Evolutionary conservation across 92 coral and sea anemone species (phyloP).

Genomic region (Scolanthus callimorphus): DNA sequence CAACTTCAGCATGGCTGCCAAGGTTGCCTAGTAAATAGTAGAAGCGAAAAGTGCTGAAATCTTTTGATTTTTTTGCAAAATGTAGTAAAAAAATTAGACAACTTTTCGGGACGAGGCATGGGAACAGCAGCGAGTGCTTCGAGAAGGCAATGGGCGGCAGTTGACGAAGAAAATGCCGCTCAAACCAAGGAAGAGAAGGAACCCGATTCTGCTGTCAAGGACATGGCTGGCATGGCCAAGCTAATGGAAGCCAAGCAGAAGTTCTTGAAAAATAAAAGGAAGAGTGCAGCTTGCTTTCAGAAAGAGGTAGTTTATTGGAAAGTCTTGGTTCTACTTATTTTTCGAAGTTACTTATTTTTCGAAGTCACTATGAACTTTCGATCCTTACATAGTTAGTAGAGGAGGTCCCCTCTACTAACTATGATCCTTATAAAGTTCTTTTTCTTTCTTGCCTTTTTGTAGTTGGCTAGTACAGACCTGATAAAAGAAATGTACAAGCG

Average conservation of each 20-base stretch:
- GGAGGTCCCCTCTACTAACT: too few species aligned
- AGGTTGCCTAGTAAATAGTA: conserved; percentile 57
- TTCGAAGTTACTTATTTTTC: too few species aligned
- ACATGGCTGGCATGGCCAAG: conserved; percentile 80
- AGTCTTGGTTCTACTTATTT: too few species aligned
- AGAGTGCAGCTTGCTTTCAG: conserved; percentile 54
- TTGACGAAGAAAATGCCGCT: conserved; percentile 47
- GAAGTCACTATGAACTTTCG: too few species aligned
- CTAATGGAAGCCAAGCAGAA: conserved; percentile 88
- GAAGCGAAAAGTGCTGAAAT: neutral
- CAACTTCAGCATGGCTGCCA: conserved; percentile 53
- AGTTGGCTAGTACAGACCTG: conserved; percentile 93
- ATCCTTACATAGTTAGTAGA: too few species aligned
- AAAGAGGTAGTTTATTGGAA: conserved; percentile 64
- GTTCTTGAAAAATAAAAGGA: conserved; percentile 81
- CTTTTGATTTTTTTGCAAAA: neutral
- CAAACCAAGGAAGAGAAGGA: conserved; percentile 12
- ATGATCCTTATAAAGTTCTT: too few species aligned
- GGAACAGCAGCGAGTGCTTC: conserved; percentile 81
- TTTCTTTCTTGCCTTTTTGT: neutral
- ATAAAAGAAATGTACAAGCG: conserved; percentile 93
- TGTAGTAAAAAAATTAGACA: neutral
- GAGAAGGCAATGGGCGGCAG: conserved; percentile 62
- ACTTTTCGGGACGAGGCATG: conserved; percentile 14
- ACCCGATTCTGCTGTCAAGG: conserved; percentile 38